Evolutionary conservation across 2,113 vertebrate genomes (phyloP).

Genomic region (Acanthisitta chloris): DNA sequence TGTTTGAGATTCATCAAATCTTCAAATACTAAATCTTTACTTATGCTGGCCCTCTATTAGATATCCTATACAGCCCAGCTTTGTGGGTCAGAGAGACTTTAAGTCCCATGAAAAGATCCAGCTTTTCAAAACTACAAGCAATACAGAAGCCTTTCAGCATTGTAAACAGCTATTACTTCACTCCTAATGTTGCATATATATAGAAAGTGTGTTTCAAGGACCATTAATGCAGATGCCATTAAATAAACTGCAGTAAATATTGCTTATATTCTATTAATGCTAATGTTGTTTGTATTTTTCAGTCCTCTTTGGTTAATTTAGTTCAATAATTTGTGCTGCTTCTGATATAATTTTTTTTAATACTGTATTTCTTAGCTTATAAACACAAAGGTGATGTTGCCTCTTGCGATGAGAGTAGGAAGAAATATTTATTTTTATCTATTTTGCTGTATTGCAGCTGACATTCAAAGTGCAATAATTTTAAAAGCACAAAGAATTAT

Average conservation of each 20-base stretch:
- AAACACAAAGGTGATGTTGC: not conserved
- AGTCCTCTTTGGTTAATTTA: not conserved
- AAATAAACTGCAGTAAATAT: not conserved
- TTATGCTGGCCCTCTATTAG: not conserved
- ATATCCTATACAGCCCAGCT: too few relatives aligned
- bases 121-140: not conserved
- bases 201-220: not conserved
- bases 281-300: slow-evolving; percentile 14
- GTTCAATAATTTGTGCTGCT: not conserved
- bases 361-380: not conserved
- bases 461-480: not conserved
- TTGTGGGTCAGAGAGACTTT: not conserved
- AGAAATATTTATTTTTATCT: not conserved
- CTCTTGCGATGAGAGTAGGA: not conserved
- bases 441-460: not conserved
- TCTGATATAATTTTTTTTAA: not conserved
- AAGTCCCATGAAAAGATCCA: not conserved
- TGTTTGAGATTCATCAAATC: not conserved
- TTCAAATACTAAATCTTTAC: not conserved
- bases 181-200: not conserved
- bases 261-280: not conserved
- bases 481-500: not conserved
- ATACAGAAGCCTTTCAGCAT: not conserved
- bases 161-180: not conserved
- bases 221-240: not conserved